Evolutionary conservation across 2,888 invertebrate species (phyloP).

Genomic region (Tipula vernalis): DNA sequence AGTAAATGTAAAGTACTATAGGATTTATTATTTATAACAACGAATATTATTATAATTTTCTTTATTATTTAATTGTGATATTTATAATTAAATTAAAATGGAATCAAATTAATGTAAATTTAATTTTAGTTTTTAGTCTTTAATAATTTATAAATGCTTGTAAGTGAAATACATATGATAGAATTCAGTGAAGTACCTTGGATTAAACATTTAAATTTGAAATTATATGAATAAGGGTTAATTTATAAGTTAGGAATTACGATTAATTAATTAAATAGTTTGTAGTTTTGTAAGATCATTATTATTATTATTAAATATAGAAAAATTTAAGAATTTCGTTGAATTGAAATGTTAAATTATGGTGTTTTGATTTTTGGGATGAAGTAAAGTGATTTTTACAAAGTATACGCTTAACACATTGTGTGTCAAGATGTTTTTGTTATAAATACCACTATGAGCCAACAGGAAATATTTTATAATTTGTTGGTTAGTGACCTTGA

Average conservation of each 20-base stretch:
- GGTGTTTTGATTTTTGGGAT: too few species aligned
- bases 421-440: too few species aligned
- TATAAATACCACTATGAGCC: too few species aligned
- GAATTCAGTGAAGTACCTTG: neutral
- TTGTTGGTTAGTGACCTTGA: too few species aligned
- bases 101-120: neutral
- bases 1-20: constrained; percentile 19
- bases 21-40: constrained; percentile 5
- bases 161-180: neutral
- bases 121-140: neutral
- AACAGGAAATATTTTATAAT: too few species aligned
- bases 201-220: neutral
- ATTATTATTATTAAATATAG: neutral
- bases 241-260: neutral
- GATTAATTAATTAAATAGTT: neutral
- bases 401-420: too few species aligned
- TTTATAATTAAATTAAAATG: neutral
- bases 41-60: neutral
- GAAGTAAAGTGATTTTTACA: too few species aligned
- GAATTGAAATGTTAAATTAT: too few species aligned
- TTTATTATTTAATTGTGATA: neutral
- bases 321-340: neutral
- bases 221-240: neutral
- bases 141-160: neutral
- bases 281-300: neutral